Conservation (phyloP, 2,888 invertebrate genomes). For the Lobophora halterata region DNA sequence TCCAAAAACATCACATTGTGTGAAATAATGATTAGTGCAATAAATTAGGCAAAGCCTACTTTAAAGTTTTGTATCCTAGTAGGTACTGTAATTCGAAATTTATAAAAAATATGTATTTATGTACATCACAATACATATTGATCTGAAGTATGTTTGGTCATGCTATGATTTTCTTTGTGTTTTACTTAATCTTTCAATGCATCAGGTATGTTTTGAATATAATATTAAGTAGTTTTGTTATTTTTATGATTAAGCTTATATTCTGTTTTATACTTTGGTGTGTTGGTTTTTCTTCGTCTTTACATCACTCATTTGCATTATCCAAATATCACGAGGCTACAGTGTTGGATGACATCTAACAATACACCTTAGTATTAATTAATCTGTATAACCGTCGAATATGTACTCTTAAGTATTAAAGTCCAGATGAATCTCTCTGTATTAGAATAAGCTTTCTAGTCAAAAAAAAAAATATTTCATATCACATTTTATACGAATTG, state of each 20-base stretch:
- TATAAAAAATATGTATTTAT: constrained; percentile 38
- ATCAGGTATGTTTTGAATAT: constrained; percentile 49
- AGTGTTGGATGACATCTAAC: constrained; percentile 50
- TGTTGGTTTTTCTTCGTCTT: constrained; percentile 23
- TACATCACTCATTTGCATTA: constrained; percentile 39
- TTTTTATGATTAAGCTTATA: constrained; percentile 24
- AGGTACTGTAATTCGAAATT: constrained; percentile 60
- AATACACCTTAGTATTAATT: constrained; percentile 56
- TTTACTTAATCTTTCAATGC: constrained; percentile 20
- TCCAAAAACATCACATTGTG: constrained; percentile 62
- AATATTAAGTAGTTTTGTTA: constrained; percentile 49
- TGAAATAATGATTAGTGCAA: constrained; percentile 74
- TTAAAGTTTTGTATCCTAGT: constrained; percentile 72
- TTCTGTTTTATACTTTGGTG: constrained; percentile 21
- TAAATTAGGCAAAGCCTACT: constrained; percentile 77
- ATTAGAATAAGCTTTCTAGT: constrained; percentile 78
- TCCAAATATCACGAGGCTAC: constrained; percentile 70
- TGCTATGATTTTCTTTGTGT: constrained; percentile 33
- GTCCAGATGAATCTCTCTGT: constrained; percentile 76
- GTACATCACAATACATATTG: constrained; percentile 44
- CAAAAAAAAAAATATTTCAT: constrained; percentile 75
- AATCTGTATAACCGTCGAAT: constrained; percentile 54
- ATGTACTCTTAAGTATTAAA: constrained; percentile 69
- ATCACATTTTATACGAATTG: constrained; percentile 45
- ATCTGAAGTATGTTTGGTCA: constrained; percentile 30